Percentiles rank a stretch among this genome's conserved stretches.
Conservation (phyloP, 2,797 vertebrate species). For the Spinus olivaceus region DNA sequence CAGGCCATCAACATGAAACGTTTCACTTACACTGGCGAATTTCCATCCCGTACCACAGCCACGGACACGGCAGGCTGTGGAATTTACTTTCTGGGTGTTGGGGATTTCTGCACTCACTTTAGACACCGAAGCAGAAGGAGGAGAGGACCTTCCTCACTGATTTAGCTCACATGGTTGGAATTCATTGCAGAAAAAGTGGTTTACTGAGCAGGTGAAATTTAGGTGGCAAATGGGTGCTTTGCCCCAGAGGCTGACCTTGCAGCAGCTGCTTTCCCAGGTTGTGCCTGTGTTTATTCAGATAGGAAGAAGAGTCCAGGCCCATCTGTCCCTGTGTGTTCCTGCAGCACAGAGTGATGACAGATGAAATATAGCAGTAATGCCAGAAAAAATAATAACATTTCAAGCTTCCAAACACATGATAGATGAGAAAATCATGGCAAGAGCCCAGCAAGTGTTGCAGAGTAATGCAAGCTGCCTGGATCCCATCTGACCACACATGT, state of each 20-base stretch:
- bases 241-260: neutral
- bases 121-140: neutral
- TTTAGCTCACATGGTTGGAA: neutral
- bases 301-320: neutral
- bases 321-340: conserved; percentile 46
- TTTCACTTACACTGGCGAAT: fast-evolving
- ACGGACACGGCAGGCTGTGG: neutral
- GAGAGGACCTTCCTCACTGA: neutral
- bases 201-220: neutral
- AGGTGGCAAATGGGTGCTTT: neutral
- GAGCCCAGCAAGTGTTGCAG: neutral
- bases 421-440: neutral
- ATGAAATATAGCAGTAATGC: neutral
- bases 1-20: neutral
- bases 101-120: neutral
- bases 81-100: neutral
- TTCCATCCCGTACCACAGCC: fast-evolving
- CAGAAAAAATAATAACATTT: neutral
- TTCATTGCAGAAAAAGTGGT: neutral
- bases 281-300: neutral
- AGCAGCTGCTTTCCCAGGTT: neutral
- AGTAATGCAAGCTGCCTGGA: neutral
- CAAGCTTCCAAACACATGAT: neutral
- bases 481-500: neutral
- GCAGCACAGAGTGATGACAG: conserved; percentile 18